These are phyloP conservation scores for Silurus lanzhouensis DNA, from an alignment of 2,797 vertebrate species.

Conservation along the genomic window DNA sequence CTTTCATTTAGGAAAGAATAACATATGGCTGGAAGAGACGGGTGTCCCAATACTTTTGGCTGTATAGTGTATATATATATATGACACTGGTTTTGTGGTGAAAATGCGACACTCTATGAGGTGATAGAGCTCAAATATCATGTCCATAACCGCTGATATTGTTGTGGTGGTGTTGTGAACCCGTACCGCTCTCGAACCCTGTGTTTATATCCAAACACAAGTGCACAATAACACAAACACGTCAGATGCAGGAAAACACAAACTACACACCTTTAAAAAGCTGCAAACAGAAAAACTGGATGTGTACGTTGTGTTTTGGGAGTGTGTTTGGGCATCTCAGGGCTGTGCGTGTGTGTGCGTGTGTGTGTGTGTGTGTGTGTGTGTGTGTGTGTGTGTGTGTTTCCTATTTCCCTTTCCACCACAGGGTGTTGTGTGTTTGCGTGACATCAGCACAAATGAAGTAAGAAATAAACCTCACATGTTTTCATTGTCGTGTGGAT, in stretches of 20 bases:
- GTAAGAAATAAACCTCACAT: not conserved
- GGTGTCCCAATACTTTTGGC: no score
- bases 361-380: constrained; percentile 9
- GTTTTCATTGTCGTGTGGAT: no score
- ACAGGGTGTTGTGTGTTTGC: not conserved
- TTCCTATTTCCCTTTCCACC: not conserved
- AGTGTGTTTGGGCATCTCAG: not conserved
- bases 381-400: not conserved
- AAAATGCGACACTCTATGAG: not conserved
- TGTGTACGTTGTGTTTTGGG: not conserved
- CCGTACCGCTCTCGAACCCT: not conserved
- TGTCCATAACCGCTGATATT: not conserved
- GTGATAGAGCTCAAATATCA: not conserved
- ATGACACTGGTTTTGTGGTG: not conserved
- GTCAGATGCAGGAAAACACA: not conserved
- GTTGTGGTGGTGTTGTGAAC: constrained; percentile 12
- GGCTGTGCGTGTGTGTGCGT: not conserved
- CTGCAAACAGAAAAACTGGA: not conserved
- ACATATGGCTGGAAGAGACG: no score
- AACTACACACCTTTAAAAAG: not conserved
- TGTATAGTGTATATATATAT: no score
- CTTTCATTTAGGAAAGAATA: no score
- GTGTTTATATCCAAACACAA: constrained; percentile 5
- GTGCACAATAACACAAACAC: constrained; percentile 3
- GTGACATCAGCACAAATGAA: not conserved